These are phyloP conservation scores for Campoplex nolae DNA, from an alignment of 2,888 invertebrate species.

Conservation along the genomic window DNA sequence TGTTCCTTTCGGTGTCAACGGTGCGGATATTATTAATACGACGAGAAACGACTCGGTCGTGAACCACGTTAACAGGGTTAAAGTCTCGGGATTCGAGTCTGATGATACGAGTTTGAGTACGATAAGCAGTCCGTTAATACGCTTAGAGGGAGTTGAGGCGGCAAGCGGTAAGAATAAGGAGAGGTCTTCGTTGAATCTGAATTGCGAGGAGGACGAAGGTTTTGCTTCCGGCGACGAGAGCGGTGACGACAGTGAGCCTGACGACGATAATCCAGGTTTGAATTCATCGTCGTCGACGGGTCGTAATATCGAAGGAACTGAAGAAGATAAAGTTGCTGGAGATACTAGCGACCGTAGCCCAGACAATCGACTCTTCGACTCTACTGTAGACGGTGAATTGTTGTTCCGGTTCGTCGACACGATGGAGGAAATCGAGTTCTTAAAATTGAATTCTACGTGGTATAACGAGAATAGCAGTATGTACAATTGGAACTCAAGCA, in stretches of 20 bases:
- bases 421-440: constrained; percentile 85
- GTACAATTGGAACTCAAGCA: constrained; percentile 84
- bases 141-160: constrained; percentile 38
- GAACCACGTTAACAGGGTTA: constrained; percentile 41
- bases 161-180: constrained; percentile 47
- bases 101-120: constrained; percentile 48
- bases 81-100: constrained; percentile 26
- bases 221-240: constrained; percentile 70
- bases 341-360: constrained; percentile 36
- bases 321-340: constrained; percentile 10
- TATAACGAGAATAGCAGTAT: constrained; percentile 83
- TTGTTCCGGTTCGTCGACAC: constrained; percentile 81
- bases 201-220: constrained; percentile 65
- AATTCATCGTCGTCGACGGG: constrained; percentile 51
- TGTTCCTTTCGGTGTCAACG: constrained; percentile 27
- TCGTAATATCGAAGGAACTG: constrained; percentile 55
- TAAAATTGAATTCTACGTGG: constrained; percentile 83
- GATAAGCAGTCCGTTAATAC: constrained; percentile 40
- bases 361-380: constrained; percentile 55
- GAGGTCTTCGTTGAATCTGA: background rate
- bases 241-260: constrained; percentile 69
- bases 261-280: constrained; percentile 64
- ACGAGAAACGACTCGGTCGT: constrained; percentile 41
- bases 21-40: constrained; percentile 36
- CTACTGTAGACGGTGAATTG: constrained; percentile 72